Evolutionary conservation across 2,113 vertebrate genomes (phyloP), one percentile per base, ranked within the genome.

Genomic region (Cairina moschata): DNA sequence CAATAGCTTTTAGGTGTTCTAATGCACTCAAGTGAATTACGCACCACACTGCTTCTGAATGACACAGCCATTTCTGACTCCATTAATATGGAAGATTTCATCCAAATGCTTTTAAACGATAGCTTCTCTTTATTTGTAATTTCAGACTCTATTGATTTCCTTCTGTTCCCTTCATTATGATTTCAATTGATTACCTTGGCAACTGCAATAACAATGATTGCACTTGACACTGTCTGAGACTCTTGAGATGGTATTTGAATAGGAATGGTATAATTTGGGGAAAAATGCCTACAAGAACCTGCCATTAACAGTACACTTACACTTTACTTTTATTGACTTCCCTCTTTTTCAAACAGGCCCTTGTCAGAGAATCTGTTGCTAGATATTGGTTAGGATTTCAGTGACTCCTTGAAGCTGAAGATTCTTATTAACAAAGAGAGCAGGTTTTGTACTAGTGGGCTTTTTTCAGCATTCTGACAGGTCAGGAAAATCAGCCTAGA

Each of bases 111-210:
- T 98, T 98, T 98, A 98, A 98, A 98, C 82, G 96, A 98, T 98
- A 98, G 98, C 98, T 98, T 98, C 98, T 98, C 97, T 98, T 98
- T 98, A 98, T 98, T 98, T 98, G 98, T 98, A 98, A 98, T 98
- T 98, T 98, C 98, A 98, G 98, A 98, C 97, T 98, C 98, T 98
- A 98, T 98, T 98, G 98, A 98, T 98, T 98, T 98, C 98, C 98
- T 98, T 98, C 98, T 98, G 98, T 98, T 98, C 98, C 98, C 98
- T 98, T 98, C 98, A 98, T 98, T 98, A 98, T 98, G 98, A 98
- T 98, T 98, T 98, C 98, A 98, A 98, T 98, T 98, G 98, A 98
- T 98, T 98, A 98, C 97, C 98, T 98, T 98, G 97, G 98, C 97
- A 98, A 98, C 97, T 97, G 97, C 96, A 98, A 98, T 98, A 98